Conservation (phyloP, 2,113 vertebrate species). For the Chloebia gouldiae region DNA sequence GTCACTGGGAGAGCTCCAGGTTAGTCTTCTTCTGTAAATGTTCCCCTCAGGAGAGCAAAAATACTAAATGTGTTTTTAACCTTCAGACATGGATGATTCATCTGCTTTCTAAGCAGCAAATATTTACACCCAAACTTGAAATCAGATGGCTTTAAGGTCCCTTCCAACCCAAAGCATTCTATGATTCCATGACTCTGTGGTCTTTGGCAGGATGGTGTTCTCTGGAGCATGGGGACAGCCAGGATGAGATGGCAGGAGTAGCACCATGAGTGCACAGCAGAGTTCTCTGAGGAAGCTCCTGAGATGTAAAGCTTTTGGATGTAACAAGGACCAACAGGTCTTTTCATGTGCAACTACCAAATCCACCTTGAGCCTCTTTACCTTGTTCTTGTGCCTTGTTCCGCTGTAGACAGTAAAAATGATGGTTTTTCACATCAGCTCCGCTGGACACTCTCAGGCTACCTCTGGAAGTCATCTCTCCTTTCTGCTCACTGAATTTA, state of each 20-base stretch:
- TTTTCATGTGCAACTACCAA: background rate
- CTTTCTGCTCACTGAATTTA: background rate
- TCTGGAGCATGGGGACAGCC: background rate
- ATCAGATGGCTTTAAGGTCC: background rate
- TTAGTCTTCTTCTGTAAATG: background rate
- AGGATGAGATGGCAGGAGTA: background rate
- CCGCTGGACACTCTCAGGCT: background rate
- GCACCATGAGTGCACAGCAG: background rate
- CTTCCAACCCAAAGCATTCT: background rate
- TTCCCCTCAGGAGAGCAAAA: background rate
- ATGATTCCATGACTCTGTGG: background rate
- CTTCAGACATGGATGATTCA: background rate
- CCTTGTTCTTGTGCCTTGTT: rapidly evolving
- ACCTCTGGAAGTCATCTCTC: background rate
- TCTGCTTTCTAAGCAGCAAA: background rate
- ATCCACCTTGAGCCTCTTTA: background rate
- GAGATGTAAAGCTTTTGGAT: background rate
- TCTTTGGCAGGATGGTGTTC: background rate
- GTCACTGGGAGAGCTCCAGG: background rate
- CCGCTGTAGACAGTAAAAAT: background rate
- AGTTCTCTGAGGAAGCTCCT: background rate
- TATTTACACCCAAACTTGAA: background rate
- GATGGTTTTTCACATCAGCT: rapidly evolving
- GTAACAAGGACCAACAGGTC: background rate
- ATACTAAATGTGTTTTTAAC: background rate